Percentiles rank a stretch among this genome's conserved stretches.
Conservation (phyloP, 2,888 invertebrate species). For the Autographa gamma region DNA sequence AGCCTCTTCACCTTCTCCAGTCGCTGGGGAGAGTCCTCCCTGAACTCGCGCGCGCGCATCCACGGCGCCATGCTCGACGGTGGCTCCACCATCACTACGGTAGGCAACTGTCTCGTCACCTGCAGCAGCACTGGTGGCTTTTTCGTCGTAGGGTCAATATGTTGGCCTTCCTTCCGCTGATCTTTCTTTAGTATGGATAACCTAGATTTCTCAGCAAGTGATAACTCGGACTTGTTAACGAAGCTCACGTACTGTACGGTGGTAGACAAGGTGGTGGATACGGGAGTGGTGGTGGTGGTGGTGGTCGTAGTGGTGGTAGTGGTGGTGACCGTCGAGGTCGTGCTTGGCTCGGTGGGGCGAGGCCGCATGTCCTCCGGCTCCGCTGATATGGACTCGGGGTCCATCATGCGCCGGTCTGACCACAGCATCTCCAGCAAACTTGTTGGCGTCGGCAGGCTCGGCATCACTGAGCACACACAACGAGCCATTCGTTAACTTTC, state of each 20-base stretch:
- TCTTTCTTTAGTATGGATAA: slow-evolving; percentile 80
- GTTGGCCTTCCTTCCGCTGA: slow-evolving; percentile 71
- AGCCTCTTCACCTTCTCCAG: slow-evolving; percentile 73
- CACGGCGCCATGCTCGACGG: slow-evolving; percentile 60
- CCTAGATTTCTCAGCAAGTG: slow-evolving; percentile 78
- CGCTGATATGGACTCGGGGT: background rate
- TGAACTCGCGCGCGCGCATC: slow-evolving; percentile 63
- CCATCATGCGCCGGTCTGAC: slow-evolving; percentile 41
- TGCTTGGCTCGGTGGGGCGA: slow-evolving; percentile 8
- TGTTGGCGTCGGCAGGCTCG: slow-evolving; percentile 33
- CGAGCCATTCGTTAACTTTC: slow-evolving; percentile 70
- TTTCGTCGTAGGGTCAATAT: slow-evolving; percentile 56
- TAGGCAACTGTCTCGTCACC: slow-evolving; percentile 72
- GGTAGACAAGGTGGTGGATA: slow-evolving; percentile 19
- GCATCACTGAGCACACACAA: slow-evolving; percentile 80
- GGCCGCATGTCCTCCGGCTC: slow-evolving; percentile 14
- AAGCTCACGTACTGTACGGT: slow-evolving; percentile 4
- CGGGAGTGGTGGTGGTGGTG: slow-evolving; percentile 12
- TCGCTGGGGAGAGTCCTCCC: slow-evolving; percentile 69
- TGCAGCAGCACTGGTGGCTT: slow-evolving; percentile 81
- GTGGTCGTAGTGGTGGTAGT: slow-evolving; percentile 9
- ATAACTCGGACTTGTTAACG: slow-evolving; percentile 58
- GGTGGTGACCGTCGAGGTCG: slow-evolving; percentile 21
- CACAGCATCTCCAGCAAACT: slow-evolving; percentile 50
- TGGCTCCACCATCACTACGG: slow-evolving; percentile 78